Percentiles rank a stretch among this genome's conserved stretches.
phyloP scores from a whole-genome alignment of 2,888 invertebrate genomes.

The Charanyca ferruginea region DNA sequence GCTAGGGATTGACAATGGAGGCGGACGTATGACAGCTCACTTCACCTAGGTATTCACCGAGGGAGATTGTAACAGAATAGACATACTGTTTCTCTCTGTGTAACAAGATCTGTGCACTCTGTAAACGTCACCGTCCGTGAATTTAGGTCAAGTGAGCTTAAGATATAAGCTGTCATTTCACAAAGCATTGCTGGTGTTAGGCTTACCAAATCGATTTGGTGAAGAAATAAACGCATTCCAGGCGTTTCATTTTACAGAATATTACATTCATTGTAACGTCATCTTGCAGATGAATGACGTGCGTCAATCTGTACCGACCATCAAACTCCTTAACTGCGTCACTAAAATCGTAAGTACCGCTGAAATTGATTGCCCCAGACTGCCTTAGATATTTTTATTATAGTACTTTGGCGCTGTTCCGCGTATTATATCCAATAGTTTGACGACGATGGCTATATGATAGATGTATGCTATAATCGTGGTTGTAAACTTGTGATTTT shows the following conservation, averaged over 20 bases:
- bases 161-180: no score
- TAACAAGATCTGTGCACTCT: no score
- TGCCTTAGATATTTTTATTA: conserved; percentile 77
- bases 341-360: conserved; percentile 74
- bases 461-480: conserved; percentile 36
- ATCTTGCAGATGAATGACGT: conserved; percentile 38
- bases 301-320: conserved; percentile 67
- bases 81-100: no score
- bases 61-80: no score
- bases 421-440: conserved; percentile 51
- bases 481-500: conserved; percentile 47
- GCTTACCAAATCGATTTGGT: no score
- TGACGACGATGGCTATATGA: conserved; percentile 33
- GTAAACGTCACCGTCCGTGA: no score
- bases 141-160: no score
- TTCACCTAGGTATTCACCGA: no score
- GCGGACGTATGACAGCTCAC: no score
- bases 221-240: no score
- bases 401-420: conserved; percentile 55
- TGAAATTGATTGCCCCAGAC: conserved; percentile 75
- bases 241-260: conserved; percentile 1
- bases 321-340: conserved; percentile 69
- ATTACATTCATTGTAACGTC: conserved; percentile 54
- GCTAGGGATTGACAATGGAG: no score
- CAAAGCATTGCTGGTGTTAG: no score